Conservation (phyloP, 2,888 invertebrate species). For the Tetheella fluctuosa region DNA sequence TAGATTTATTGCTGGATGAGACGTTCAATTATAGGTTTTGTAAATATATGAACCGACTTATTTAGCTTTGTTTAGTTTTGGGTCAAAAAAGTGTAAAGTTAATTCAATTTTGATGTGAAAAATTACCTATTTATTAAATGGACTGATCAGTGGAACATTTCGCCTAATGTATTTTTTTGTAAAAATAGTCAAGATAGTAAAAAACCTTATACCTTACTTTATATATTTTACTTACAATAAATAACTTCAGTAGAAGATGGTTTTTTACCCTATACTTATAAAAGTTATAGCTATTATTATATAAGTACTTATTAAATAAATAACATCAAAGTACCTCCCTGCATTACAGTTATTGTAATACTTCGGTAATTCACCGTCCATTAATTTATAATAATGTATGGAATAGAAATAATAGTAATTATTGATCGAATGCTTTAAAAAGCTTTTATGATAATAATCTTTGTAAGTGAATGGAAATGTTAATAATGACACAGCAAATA, state of each 20-base stretch:
- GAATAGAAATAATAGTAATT: slow-evolving; percentile 32
- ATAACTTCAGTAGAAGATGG: too few relatives aligned
- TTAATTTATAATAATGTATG: slow-evolving; percentile 23
- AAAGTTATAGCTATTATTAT: too few relatives aligned
- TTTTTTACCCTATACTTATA: too few relatives aligned
- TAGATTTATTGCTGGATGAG: background rate
- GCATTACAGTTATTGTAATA: background rate
- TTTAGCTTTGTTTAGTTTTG: background rate
- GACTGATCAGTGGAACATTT: too few relatives aligned
- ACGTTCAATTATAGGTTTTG: background rate
- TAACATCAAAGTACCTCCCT: too few relatives aligned
- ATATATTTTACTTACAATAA: too few relatives aligned
- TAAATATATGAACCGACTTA: background rate
- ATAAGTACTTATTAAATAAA: too few relatives aligned
- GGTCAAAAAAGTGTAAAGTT: background rate
- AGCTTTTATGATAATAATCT: slow-evolving; percentile 39
- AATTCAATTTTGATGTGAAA: too few relatives aligned
- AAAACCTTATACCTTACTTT: too few relatives aligned
- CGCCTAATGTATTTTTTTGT: too few relatives aligned
- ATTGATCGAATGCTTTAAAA: slow-evolving; percentile 39
- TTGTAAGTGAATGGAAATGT: slow-evolving; percentile 43
- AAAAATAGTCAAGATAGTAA: too few relatives aligned
- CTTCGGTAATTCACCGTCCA: background rate
- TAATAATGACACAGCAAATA: slow-evolving; percentile 44
- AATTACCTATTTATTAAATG: too few relatives aligned